phyloP scores from a whole-genome alignment of 2,888 invertebrate species.

The Nemotelus nigrinus region DNA sequence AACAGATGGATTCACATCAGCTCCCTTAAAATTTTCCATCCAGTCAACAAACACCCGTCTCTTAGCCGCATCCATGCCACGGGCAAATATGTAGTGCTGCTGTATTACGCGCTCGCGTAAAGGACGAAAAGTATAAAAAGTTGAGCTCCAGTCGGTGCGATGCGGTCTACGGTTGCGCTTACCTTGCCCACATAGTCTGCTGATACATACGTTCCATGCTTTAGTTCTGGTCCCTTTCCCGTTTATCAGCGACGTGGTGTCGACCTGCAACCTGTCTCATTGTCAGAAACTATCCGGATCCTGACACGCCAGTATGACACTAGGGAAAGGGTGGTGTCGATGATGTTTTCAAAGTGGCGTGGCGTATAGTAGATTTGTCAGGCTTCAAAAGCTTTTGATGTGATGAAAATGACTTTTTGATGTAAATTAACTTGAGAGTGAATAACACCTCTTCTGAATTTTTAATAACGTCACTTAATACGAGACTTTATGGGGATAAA shows the following conservation, averaged over 20 bases:
- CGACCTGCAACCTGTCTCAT: background rate
- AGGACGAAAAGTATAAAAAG: background rate
- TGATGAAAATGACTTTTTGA: conserved; percentile 50
- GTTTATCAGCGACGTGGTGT: background rate
- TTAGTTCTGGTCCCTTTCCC: background rate
- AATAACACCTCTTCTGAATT: conserved; percentile 45
- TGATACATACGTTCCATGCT: background rate
- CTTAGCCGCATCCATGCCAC: no score
- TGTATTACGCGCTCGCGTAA: conserved; percentile 1
- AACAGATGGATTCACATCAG: conserved; percentile 39
- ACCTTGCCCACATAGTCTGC: conserved; percentile 1
- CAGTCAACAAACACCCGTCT: conserved; percentile 18
- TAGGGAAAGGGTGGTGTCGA: conserved; percentile 35
- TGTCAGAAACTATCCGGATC: conserved; percentile 24
- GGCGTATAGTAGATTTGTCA: conserved; percentile 47
- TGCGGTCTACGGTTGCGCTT: background rate
- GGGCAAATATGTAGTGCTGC: background rate
- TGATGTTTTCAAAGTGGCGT: conserved; percentile 42
- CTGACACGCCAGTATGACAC: background rate
- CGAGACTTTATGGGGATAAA: conserved; percentile 35
- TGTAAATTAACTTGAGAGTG: conserved; percentile 49
- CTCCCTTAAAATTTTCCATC: conserved; percentile 25
- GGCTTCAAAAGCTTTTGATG: conserved; percentile 49
- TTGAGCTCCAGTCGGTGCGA: background rate
- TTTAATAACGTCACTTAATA: conserved; percentile 45